phyloP scores from a whole-genome alignment of 2,888 invertebrate species.

The Pheosia tremula region DNA sequence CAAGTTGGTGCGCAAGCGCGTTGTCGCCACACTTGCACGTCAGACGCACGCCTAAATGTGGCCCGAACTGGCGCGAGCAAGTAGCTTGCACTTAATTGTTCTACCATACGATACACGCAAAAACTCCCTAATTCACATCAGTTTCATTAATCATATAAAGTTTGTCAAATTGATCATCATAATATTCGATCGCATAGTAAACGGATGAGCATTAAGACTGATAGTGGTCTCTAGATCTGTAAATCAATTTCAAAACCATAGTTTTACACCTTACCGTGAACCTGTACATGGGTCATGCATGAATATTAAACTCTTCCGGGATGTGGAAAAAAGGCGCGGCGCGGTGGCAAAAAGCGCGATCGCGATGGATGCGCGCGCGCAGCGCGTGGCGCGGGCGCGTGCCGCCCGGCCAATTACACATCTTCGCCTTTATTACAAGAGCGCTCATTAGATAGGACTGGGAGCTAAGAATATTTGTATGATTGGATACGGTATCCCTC shows the following conservation, averaged over 20 bases:
- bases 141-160: too few species aligned
- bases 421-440: constrained; percentile 76
- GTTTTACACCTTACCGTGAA: constrained; percentile 15
- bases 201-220: too few species aligned
- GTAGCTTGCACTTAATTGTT: too few species aligned
- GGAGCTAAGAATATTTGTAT: constrained; percentile 15
- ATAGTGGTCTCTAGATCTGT: not conserved
- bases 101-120: too few species aligned
- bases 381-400: constrained; percentile 76
- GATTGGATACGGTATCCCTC: constrained; percentile 19
- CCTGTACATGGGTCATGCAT: constrained; percentile 24
- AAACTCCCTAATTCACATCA: too few species aligned
- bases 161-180: too few species aligned
- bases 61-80: too few species aligned
- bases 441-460: constrained; percentile 68
- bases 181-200: too few species aligned
- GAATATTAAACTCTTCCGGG: constrained; percentile 30
- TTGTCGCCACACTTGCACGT: too few species aligned
- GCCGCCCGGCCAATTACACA: constrained; percentile 74
- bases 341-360: constrained; percentile 32
- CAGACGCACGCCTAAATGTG: too few species aligned
- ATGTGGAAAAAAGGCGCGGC: constrained; percentile 5
- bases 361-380: constrained; percentile 47
- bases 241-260: constrained; percentile 5
- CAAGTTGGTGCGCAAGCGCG: too few species aligned